Evolutionary conservation across 2,888 invertebrate genomes (phyloP), one percentile per base, ranked within the genome.

Genomic region (Tridacna gigas): DNA sequence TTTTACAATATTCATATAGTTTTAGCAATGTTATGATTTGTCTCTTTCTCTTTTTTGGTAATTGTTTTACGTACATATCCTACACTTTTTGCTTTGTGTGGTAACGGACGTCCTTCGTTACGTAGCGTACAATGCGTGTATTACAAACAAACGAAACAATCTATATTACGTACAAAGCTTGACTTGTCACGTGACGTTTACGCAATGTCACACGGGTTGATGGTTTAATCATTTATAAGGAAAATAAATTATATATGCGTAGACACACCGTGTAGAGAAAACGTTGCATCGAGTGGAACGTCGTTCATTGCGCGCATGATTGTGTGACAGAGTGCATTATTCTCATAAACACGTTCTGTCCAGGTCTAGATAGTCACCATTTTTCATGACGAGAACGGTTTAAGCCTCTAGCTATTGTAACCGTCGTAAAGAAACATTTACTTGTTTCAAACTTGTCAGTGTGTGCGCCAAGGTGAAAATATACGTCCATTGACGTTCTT

Each of bases 261-360:
- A 25, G 22, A 63, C 63, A 63, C 12, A 22, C 2, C 1, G 56
- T 22, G 63, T 63, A 63, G 13, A 18, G 26, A 25, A 63, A 13
- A 63, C 63, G 63, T 63, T 63, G 25, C 20, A 37, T 37, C 12
- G 7, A n/a, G 26, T 15, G 71, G 28, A 51, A 71, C 71, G 48
- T 71, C 51, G 48, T 48, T 71, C 51, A 71, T 51, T 47, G 25
- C 71, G 47, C 67, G 71, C 25, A 71, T 51, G 51, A 26, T 25
- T 51, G 26, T 51, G 71, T 71, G 51, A 71, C 71, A 37, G 51
- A 71, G 71, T 71, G 71, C 71, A 71, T 47, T 71, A 47, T 71
- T n/a, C 11, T 45, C 45, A 71, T 22, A 51, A 71, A 48, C 71
- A 25, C 71, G 20, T 18, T n/a, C 67, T 56, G 67, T 67, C 67